A percentile compares a stretch with the other conserved stretches of the same genome.
Conservation (phyloP, 2,113 vertebrate species). For the Aramus guarauna region DNA sequence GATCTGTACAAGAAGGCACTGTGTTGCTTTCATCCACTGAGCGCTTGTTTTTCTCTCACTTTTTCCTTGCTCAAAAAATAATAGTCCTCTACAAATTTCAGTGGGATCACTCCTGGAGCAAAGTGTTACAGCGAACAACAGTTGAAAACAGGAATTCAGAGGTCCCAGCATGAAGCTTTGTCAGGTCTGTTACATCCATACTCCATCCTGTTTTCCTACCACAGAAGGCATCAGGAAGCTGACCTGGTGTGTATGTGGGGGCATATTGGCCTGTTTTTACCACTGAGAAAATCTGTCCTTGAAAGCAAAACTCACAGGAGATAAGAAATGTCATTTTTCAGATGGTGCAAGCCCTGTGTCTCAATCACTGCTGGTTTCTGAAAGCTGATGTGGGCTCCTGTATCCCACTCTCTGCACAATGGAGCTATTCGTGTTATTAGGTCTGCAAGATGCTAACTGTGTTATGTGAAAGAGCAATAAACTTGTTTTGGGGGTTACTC, state of each 20-base stretch:
- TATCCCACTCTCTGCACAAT: background rate
- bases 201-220: background rate
- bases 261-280: background rate
- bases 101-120: background rate
- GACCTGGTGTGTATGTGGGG: background rate
- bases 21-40: background rate
- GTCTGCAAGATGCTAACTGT: background rate
- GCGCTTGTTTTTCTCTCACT: background rate
- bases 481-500: background rate
- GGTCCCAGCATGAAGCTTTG: background rate
- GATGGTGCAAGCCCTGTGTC: background rate
- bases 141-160: constrained; percentile 2
- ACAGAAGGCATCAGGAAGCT: background rate
- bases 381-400: background rate
- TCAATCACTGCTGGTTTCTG: background rate
- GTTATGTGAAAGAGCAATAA: background rate
- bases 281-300: background rate
- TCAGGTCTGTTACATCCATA: background rate
- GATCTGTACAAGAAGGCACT: background rate
- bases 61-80: background rate
- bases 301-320: background rate
- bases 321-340: background rate
- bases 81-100: background rate
- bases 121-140: background rate
- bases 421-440: background rate